Base-by-base conservation (phyloP, 1,140 invertebrate species). In the Campoletis sonorensis region DNA sequence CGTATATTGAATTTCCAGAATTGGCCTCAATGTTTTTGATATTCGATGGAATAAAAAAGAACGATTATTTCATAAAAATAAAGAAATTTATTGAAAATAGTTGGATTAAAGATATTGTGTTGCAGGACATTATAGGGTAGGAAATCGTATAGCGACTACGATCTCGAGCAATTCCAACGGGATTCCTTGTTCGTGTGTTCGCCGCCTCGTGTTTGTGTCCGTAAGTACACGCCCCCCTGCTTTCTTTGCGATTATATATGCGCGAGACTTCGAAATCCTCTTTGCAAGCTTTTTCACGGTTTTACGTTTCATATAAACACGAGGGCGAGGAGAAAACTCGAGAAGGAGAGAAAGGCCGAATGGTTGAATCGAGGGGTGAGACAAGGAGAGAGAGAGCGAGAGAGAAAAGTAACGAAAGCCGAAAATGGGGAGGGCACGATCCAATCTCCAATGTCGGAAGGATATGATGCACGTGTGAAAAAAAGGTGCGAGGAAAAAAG, bases 251-350 rank as follows among this genome's bases (percentile, higher is more conserved):
- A 80, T 82, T 79, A 64, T 67, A 68, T 82, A 49, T 64, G 45
- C 21, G 26, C 0, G 37, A 64, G 82, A 88, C 84, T 87, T 81
- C 82, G 77, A 89, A 91, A 92, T 91, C 90, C 89, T 89, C 90
- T 92, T 91, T 91, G 87, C 87, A 71, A 90, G 87, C 87, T 90
- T 91, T 91, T 92, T 91, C 90, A 91, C 90, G 86, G 90, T 91
- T 92, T 92, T 91, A 89, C 85, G 85, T 91, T 92, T 91, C 90
- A 21, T 70, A 90, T 91, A 91, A 91, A 91, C 90, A 91, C 75
- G 78, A 79, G 54, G 78, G 37, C 79, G 45, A 54, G 33, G 58
- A 37, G 37, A 76, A 76, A 81, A 67, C 33, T 68, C 68, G 16
- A 30, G 21, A 80, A 79, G 77, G 82, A 11, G 67, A 64, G 23